Conservation (phyloP, 2,797 vertebrate species). For the Falco novaeseelandiae region DNA sequence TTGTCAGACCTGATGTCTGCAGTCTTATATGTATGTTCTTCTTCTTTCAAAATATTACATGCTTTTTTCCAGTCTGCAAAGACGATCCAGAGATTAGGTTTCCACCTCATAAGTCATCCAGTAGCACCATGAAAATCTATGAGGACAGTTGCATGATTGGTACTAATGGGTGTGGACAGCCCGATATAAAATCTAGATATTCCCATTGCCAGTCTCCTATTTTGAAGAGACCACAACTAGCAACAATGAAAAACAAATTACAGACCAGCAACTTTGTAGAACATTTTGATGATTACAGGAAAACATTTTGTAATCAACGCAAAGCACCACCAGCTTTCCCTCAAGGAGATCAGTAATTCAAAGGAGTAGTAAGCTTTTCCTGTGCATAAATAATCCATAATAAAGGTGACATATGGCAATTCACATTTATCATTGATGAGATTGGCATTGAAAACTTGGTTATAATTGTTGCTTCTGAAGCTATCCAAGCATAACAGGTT, state of each 20-base stretch:
- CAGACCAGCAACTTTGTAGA: slow-evolving; percentile 12
- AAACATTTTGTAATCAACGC: slow-evolving; percentile 35
- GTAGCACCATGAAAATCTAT: neutral
- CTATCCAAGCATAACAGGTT: slow-evolving; percentile 56
- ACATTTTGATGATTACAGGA: slow-evolving; percentile 23
- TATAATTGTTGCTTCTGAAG: slow-evolving; percentile 35
- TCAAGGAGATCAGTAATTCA: slow-evolving; percentile 59
- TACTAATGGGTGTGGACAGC: neutral
- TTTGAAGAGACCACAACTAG: neutral
- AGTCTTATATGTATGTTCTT: neutral
- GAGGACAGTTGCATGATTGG: neutral
- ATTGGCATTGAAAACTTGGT: neutral
- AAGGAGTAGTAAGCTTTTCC: slow-evolving; percentile 41
- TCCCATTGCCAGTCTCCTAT: neutral
- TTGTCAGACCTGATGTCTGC: neutral
- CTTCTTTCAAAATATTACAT: neutral
- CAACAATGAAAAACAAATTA: slow-evolving; percentile 43
- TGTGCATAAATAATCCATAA: slow-evolving; percentile 45
- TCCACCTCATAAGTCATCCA: neutral
- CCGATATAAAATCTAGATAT: neutral
- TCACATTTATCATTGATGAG: slow-evolving; percentile 47
- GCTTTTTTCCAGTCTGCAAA: neutral
- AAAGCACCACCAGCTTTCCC: neutral
- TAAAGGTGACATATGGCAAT: slow-evolving; percentile 42
- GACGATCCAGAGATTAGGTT: neutral